Percentiles rank a stretch among this genome's conserved stretches.
phyloP scores from a whole-genome alignment of 2,113 vertebrate genomes.

The Coptodon bakossiorum region DNA sequence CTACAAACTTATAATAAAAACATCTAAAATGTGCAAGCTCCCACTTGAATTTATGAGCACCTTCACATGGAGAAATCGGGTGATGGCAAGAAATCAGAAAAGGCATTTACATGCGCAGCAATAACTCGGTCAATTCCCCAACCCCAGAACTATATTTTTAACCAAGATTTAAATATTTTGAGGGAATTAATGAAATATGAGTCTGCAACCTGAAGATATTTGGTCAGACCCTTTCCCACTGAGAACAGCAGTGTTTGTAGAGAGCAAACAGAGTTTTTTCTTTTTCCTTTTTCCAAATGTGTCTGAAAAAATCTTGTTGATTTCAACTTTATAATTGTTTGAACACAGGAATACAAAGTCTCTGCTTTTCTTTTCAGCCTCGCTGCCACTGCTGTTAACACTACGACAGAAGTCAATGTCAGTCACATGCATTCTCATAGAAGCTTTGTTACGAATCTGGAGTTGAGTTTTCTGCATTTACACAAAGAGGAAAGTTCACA shows the following conservation, averaged over 20 bases:
- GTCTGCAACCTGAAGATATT: not conserved
- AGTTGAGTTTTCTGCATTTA: not conserved
- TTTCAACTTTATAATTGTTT: not conserved
- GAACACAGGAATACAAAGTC: not conserved
- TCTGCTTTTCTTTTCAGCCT: not conserved
- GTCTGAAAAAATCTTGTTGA: not conserved
- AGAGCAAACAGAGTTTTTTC: not conserved
- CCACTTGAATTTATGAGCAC: not conserved
- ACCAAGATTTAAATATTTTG: not conserved
- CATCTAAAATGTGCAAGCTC: not conserved
- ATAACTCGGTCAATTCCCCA: not conserved
- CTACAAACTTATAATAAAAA: not conserved
- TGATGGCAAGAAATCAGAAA: conserved; percentile 3
- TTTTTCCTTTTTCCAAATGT: not conserved
- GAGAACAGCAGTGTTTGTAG: not conserved
- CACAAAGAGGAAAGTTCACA: not conserved
- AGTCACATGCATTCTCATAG: not conserved
- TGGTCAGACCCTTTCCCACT: not conserved
- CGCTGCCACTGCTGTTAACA: not conserved
- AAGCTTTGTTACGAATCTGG: not conserved
- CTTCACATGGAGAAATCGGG: not conserved
- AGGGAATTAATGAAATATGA: not conserved
- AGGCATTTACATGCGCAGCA: not conserved
- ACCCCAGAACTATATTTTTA: not conserved
- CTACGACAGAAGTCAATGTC: not conserved